Base-by-base conservation (phyloP, 2,113 vertebrate species). In the Erinaceus europaeus region DNA sequence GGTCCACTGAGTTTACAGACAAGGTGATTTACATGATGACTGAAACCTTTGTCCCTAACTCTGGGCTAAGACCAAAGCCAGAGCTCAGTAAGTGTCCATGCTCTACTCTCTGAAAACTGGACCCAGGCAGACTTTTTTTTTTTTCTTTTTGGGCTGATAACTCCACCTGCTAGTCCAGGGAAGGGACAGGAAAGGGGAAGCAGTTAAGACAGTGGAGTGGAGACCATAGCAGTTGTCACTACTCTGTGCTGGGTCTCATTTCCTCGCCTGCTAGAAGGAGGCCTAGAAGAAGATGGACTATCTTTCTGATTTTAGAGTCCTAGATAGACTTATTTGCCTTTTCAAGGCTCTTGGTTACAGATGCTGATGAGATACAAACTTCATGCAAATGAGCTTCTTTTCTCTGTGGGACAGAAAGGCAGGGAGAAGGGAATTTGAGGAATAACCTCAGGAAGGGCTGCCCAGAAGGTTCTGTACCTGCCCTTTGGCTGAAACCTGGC, bases 11-110 rank as follows among this genome's bases (percentile, higher is more conserved):
- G n/a, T 42, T 69, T 68, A 40, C 57, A 52, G 15, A 48, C 52
- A 52, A 20, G 21, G 21, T 80, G 2, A 72, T 93, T 91, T 88
- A 77, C 92, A 83, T 89, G 48, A 46, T 4, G 17, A 64, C 25
- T 27, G 55, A 77, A 23, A 71, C 50, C 50, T 42, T 61, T 34
- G 34, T 55, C 40, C 29, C 21, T 64, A 34, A 52, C 50, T 86
- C 8, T 42, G 62, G 32, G 61, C 74, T 34, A 84, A 74, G 53
- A 90, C 42, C 72, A 69, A 42, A 77, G 59, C 48, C 25, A 48
- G 27, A 53, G 46, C 25, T 81, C 68, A 25, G 55, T 14, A 34
- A 68, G 27, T 2, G 4, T 40, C 57, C 9, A 34, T 65, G 25
- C 34, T 87, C 27, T n/a, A n/a, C 25, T 14, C 25, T 42, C 13